Evolutionary conservation across 2,888 invertebrate species (phyloP), one percentile per base, ranked within the genome.

Genomic region (Caenorhabditis virilis): DNA sequence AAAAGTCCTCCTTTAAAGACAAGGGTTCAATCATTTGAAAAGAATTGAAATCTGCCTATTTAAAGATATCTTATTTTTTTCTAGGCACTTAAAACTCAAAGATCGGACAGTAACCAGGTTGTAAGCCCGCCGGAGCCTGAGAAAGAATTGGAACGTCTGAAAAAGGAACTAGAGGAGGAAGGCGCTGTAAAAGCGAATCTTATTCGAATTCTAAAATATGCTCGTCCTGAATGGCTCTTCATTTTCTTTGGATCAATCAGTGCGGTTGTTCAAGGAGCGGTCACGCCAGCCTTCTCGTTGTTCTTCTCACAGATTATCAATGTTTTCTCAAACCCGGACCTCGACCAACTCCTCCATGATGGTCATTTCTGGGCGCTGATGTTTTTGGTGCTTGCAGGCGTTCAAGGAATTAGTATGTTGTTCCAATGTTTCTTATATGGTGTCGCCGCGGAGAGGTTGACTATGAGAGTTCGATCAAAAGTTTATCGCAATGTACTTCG

Each of bases 271-370:
- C 72, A 73, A 41, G 73, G 73, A 30, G 67, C 63, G 18, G 78
- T 85, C 4, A 85, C 85, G 78, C 86, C 86, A 2, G 81, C 84
- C 2, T 87, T 86, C 78, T 85, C 86, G 18, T 78, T 86, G 23
- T 85, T 86, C 69, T 83, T 84, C 72, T 58, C 69, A 7, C 71
- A 74, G 42, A 69, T 74, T 27, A 71, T 74, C 38, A 38, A 71
- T 13, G 71, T 71, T 11, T 64, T 66, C 46, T 57, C 61, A 0
- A 48, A 64, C 26, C 58, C 84, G 0, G 77, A 84, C 49, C 70
- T 63, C 33, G 84, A 84, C 1, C 82, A 83, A 35, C 66, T 76
- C 69, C 64, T 84, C n/a, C 60, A 73, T 18, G 70, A 83, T 45
- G 83, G 85, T 30, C 79, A 85, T 9, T 78, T 84, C 50, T 87